phyloP scores from a whole-genome alignment of 1,140 invertebrate genomes.

The Apis cerana region DNA sequence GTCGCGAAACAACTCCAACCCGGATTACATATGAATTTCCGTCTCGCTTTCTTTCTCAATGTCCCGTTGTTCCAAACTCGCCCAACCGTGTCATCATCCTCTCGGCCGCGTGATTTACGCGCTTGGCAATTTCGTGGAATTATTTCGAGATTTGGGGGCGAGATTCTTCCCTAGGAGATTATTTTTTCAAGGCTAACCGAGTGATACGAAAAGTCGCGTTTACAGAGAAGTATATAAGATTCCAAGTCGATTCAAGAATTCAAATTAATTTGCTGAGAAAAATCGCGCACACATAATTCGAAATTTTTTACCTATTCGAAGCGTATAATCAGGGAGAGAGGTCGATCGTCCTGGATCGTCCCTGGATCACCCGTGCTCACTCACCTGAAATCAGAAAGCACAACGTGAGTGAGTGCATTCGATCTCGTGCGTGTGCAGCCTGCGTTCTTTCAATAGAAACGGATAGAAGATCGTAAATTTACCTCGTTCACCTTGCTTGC shows the following conservation, averaged over 20 bases:
- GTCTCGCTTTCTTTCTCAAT: too few species aligned
- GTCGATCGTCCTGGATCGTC: conserved; percentile 18
- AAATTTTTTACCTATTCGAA: not conserved
- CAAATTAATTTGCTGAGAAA: too few species aligned
- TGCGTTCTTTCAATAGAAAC: conserved; percentile 43
- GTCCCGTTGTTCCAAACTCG: not conserved
- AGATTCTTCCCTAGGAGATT: too few species aligned
- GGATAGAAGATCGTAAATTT: conserved; percentile 59
- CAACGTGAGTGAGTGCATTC: conserved; percentile 31
- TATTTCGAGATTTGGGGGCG: not conserved
- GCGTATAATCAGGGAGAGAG: too few species aligned
- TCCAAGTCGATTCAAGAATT: too few species aligned
- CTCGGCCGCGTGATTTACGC: conserved; percentile 2
- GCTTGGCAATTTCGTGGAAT: not conserved
- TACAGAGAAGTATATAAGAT: too few species aligned
- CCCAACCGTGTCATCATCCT: not conserved
- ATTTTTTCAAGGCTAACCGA: too few species aligned
- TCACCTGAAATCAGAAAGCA: conserved; percentile 54
- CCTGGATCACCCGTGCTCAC: conserved; percentile 31
- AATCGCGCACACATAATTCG: too few species aligned
- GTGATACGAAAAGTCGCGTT: too few species aligned
- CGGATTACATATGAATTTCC: not conserved
- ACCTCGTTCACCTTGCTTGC: conserved; percentile 57
- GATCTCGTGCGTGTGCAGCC: conserved; percentile 16
- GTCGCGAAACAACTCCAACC: not conserved